Evolutionary conservation across 2,113 vertebrate species (phyloP).

Genomic region (Alouatta palliata): DNA sequence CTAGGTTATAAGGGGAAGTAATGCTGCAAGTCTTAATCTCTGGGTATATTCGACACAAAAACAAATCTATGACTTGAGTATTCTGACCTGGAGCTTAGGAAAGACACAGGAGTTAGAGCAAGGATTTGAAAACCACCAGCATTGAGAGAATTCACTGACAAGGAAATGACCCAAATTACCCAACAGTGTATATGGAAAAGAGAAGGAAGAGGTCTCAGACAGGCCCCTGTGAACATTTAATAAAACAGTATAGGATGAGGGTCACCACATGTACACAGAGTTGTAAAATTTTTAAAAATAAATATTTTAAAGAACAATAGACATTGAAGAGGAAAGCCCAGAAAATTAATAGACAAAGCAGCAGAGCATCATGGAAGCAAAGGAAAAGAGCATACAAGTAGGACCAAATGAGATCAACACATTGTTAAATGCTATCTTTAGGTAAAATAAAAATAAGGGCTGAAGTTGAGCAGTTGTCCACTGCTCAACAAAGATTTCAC

Average conservation of each 20-base stretch:
- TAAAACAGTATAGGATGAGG: background rate
- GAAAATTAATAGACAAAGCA: background rate
- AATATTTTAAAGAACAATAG: background rate
- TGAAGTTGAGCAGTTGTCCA: background rate
- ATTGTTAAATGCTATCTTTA: background rate
- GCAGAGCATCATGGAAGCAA: background rate
- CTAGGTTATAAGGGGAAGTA: background rate
- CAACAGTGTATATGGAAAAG: background rate
- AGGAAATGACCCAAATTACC: background rate
- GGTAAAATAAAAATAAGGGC: background rate
- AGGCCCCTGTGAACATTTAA: background rate
- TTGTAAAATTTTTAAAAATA: background rate
- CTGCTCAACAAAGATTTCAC: background rate
- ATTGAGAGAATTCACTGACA: background rate
- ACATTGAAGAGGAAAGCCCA: background rate
- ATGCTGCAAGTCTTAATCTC: background rate
- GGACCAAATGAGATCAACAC: background rate
- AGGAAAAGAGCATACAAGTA: background rate
- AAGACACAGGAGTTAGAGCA: background rate
- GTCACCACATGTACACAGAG: background rate
- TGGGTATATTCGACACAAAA: background rate
- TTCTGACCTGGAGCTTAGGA: background rate
- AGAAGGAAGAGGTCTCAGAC: background rate
- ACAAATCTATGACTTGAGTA: background rate
- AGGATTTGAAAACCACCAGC: background rate